Evolutionary conservation across 2,888 invertebrate species (phyloP), one percentile per base, ranked within the genome.

Genomic region (Tiphia femorata): DNA sequence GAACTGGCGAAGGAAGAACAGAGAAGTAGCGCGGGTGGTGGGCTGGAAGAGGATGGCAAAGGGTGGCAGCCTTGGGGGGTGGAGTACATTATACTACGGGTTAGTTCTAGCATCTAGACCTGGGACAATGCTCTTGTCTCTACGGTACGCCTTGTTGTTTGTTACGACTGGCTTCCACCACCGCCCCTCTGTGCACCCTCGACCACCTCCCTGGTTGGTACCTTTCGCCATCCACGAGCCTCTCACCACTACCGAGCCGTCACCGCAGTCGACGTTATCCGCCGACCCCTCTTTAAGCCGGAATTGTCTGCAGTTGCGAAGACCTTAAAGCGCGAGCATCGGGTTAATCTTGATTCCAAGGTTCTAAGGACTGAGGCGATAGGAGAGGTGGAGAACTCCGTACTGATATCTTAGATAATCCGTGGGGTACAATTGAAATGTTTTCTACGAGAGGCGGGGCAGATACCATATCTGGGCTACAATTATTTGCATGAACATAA

Each of bases 141-240:
- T 54, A 65, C 56, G 68, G 68, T 67, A 70, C 64, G 67, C 59
- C 71, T 73, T 72, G n/a, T n/a, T n/a, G 68, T 72, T 73, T 73
- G 72, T 69, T 70, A 64, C 70, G 49, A 67, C 61, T 58, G 57
- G 41, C 57, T 56, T 55, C 60, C 38, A 44, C 48, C 19, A 38
- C 20, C 16, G 16, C 16, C 17, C 20, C 14, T 12, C 17, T 16
- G n/a, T n/a, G n/a, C 14, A 37, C 37, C 6, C 16, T 8, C 14
- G 14, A 10, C 2, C 37, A 2, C 14, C 37, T 17, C 37, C n/a
- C 33, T 19, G 6, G 30, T n/a, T 33, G 12, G 19, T 23, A 25
- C 30, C 30, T 30, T 43, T 30, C 23, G 50, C 33, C 30, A 44
- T 54, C 52, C 42, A 43, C 42, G 14, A 27, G 19, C 27, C 44